Evolutionary conservation across 1,140 invertebrate genomes (phyloP).

Genomic region (Drosophila lowei): DNA sequence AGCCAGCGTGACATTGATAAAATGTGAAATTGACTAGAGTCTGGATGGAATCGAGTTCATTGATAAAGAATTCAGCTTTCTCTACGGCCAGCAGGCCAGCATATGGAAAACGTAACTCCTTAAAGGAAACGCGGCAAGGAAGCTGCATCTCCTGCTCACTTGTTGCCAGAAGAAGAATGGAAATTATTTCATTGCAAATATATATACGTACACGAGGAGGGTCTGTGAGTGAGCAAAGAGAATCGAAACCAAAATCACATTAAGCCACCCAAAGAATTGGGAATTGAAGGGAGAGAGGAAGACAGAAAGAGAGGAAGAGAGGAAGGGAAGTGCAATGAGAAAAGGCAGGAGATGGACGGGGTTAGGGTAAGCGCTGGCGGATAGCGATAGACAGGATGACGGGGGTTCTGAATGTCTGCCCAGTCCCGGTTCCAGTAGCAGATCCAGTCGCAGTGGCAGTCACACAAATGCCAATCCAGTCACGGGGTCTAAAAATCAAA

Average conservation of each 20-base stretch:
- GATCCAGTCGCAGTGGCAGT: not conserved
- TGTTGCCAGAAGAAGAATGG: constrained; percentile 53
- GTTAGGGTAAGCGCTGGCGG: not conserved
- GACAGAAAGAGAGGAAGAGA: not conserved
- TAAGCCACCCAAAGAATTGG: constrained; percentile 38
- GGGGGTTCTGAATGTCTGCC: no score
- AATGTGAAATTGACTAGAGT: constrained; percentile 45
- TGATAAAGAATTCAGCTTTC: constrained; percentile 16
- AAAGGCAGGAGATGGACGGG: not conserved
- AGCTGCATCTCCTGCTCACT: constrained; percentile 22
- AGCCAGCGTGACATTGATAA: constrained; percentile 22
- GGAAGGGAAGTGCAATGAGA: not conserved
- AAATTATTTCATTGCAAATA: constrained; percentile 58
- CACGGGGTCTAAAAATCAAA: constrained; percentile 72
- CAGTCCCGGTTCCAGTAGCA: constrained; percentile 7
- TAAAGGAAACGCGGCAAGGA: no score
- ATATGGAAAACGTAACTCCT: no score
- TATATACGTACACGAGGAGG: no score
- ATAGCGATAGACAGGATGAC: not conserved
- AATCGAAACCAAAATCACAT: constrained; percentile 68
- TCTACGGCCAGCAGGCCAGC: no score
- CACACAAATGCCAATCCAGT: constrained; percentile 58
- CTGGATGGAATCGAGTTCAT: constrained; percentile 8
- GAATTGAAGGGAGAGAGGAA: not conserved
- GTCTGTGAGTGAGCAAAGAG: constrained; percentile 15